Evolutionary conservation across 1,140 invertebrate species (phyloP).

Genomic region (Oreohelix idahoensis): DNA sequence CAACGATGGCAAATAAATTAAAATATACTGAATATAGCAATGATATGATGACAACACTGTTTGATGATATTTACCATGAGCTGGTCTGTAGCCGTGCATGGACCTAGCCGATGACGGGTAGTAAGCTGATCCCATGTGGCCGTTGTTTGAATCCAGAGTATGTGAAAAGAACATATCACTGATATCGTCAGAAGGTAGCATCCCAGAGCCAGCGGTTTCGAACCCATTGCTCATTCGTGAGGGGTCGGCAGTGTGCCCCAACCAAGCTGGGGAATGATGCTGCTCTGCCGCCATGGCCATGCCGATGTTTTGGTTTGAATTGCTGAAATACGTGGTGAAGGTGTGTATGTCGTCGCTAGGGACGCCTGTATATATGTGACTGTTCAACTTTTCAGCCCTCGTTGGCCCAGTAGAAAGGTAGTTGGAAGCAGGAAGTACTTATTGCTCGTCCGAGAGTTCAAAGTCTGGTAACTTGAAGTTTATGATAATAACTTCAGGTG

Average conservation of each 20-base stretch:
- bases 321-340: constrained; percentile 2
- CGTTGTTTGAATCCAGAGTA: constrained; percentile 50
- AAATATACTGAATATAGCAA: too few relatives aligned
- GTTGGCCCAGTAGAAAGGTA: too few relatives aligned
- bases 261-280: constrained; percentile 53
- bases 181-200: constrained; percentile 59
- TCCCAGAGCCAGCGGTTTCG: constrained; percentile 41
- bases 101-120: constrained; percentile 43
- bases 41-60: too few relatives aligned
- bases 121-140: constrained; percentile 50
- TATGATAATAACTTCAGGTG: too few relatives aligned
- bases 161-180: constrained; percentile 59
- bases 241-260: constrained; percentile 48
- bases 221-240: constrained; percentile 49
- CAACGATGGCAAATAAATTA: too few relatives aligned
- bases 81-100: constrained; percentile 52
- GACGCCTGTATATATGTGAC: neutral
- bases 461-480: too few relatives aligned
- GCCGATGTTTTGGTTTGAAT: neutral
- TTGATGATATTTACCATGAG: constrained; percentile 52
- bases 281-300: constrained; percentile 51
- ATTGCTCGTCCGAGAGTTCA: too few relatives aligned
- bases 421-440: too few relatives aligned
- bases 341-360: neutral
- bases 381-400: too few relatives aligned